phyloP scores from a whole-genome alignment of 2,113 vertebrate species.

The Marmota flaviventris region DNA sequence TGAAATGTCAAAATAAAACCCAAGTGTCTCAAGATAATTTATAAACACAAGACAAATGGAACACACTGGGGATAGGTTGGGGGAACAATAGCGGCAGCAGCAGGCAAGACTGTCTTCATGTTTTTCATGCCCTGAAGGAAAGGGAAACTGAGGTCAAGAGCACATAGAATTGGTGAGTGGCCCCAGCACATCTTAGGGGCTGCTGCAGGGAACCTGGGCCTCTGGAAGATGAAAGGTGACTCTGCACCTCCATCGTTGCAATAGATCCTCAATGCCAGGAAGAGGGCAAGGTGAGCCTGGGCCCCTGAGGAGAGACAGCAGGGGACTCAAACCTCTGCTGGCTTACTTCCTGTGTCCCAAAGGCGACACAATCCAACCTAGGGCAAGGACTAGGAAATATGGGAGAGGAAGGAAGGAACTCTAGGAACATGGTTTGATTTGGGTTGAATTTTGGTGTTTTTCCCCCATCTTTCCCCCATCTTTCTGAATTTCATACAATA shows the following conservation, averaged over 20 bases:
- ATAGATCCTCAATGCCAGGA: neutral
- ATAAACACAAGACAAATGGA: neutral
- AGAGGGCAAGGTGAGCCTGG: neutral
- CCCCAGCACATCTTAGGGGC: too few species aligned
- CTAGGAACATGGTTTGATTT: neutral
- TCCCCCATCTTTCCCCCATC: too few species aligned
- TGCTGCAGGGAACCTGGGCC: too few species aligned
- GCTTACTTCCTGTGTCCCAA: neutral
- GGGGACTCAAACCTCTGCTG: neutral
- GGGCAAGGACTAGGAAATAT: too few species aligned
- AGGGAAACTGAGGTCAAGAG: neutral
- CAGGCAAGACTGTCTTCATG: neutral
- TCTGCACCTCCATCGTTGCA: neutral
- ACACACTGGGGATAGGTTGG: neutral
- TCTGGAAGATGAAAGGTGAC: too few species aligned
- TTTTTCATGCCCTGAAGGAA: neutral
- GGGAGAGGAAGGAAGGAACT: neutral
- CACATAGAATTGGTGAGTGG: neutral
- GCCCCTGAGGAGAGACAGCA: neutral
- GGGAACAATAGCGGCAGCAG: neutral
- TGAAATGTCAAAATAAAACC: neutral
- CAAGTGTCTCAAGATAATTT: neutral
- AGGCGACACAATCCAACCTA: neutral
- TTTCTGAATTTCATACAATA: too few species aligned
- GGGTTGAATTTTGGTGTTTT: too few species aligned